Conservation (phyloP, 2,888 invertebrate species). For the Patella ulyssiponensis region DNA sequence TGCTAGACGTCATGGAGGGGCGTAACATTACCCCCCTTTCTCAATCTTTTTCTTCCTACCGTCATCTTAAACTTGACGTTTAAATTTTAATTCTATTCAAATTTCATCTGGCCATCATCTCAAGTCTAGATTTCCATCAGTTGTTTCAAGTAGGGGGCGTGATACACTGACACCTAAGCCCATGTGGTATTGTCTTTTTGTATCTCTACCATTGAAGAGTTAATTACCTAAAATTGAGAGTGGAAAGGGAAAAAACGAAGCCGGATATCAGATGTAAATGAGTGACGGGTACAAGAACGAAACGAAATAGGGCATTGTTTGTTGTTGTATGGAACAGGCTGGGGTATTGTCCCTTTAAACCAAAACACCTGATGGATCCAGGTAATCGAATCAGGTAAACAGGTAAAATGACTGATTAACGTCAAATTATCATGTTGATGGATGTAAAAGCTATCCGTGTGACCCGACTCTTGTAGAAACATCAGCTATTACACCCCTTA, state of each 20-base stretch:
- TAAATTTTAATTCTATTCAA: conserved; percentile 2
- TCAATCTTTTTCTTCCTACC: no score
- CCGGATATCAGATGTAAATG: conserved; percentile 13
- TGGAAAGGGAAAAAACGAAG: conserved; percentile 7
- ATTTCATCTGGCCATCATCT: not conserved
- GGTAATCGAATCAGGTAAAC: conserved; percentile 7
- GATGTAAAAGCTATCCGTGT: conserved; percentile 5
- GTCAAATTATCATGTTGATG: conserved; percentile 7
- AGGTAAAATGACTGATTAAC: not conserved
- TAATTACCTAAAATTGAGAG: conserved; percentile 5
- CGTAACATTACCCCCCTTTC: no score
- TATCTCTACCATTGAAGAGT: conserved; percentile 3
- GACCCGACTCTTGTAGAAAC: not conserved
- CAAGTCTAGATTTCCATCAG: not conserved
- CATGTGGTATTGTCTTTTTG: conserved; percentile 6
- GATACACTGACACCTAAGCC: not conserved
- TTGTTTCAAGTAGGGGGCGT: not conserved
- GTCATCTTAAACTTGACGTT: not conserved
- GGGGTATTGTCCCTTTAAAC: not conserved
- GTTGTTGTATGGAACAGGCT: conserved; percentile 9
- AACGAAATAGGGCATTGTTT: conserved; percentile 7
- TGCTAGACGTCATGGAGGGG: no score
- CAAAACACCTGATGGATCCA: not conserved
- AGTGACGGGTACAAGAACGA: conserved; percentile 11
- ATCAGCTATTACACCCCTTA: conserved; percentile 5